Evolutionary conservation across 2,113 vertebrate genomes (phyloP).

Genomic region (Rhinichthys klamathensis): DNA sequence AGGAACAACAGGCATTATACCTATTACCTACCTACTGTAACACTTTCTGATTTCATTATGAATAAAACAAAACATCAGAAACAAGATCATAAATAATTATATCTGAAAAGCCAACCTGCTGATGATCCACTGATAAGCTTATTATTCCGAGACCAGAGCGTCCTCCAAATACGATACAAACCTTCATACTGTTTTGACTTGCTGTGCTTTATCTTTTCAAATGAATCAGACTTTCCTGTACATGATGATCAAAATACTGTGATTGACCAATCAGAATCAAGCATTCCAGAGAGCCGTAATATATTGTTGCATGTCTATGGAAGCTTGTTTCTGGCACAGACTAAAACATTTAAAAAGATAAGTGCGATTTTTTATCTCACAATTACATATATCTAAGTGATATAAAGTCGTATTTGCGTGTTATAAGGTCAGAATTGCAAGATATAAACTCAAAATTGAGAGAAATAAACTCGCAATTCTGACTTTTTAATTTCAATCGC

Average conservation of each 20-base stretch:
- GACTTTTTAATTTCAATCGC: no score
- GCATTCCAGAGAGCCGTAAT: no score
- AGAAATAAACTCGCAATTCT: no score
- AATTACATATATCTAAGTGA: no score
- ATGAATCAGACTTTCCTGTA: not conserved
- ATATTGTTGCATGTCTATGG: no score
- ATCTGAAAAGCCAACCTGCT: not conserved
- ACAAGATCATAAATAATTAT: not conserved
- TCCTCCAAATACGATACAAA: not conserved
- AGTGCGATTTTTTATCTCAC: no score
- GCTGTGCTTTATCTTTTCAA: not conserved
- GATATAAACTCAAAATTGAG: no score
- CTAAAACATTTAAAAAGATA: no score
- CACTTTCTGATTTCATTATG: not conserved
- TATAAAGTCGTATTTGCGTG: no score
- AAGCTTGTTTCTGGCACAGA: no score
- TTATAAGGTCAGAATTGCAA: no score
- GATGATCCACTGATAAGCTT: not conserved
- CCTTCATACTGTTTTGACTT: not conserved
- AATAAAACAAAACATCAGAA: not conserved
- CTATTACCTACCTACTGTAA: not conserved
- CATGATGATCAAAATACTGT: not conserved
- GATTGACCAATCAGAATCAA: no score
- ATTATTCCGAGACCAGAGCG: not conserved
- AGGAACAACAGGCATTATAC: not conserved